Evolutionary conservation across 2,113 vertebrate genomes (phyloP).

Genomic region (Thamnophis sirtalis): DNA sequence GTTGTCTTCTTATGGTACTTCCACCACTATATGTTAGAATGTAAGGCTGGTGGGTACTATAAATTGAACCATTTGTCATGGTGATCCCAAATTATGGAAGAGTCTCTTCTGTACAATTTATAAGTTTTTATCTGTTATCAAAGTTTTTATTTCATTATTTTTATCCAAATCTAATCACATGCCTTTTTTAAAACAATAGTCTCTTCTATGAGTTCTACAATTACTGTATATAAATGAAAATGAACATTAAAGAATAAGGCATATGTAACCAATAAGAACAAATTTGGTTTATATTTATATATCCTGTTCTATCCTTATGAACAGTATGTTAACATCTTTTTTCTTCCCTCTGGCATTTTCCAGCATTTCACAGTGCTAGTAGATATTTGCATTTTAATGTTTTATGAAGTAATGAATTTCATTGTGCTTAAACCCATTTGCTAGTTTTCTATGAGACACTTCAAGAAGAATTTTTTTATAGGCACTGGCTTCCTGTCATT

Average conservation of each 20-base stretch:
- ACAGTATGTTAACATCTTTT: not conserved
- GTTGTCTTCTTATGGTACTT: not conserved
- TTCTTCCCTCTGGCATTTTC: not conserved
- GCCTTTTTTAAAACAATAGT: not conserved
- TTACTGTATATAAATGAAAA: not conserved
- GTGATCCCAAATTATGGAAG: not conserved
- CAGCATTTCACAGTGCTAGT: not conserved
- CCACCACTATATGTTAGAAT: not conserved
- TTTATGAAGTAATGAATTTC: slow-evolving; percentile 1
- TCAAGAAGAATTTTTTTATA: not conserved
- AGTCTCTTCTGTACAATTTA: not conserved
- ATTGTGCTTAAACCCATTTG: slow-evolving; percentile 5
- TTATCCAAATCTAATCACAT: not conserved
- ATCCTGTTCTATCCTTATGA: not conserved
- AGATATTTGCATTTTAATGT: slow-evolving; percentile 11
- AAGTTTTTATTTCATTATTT: not conserved
- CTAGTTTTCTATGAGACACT: slow-evolving; percentile 9
- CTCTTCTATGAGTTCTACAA: not conserved
- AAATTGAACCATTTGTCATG: not conserved
- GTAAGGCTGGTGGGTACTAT: not conserved
- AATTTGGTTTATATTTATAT: not conserved
- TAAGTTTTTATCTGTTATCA: not conserved
- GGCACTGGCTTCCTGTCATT: not conserved
- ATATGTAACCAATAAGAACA: not conserved
- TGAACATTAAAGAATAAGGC: not conserved